phyloP scores from a whole-genome alignment of 2,113 vertebrate species.

The Siniperca chuatsi region DNA sequence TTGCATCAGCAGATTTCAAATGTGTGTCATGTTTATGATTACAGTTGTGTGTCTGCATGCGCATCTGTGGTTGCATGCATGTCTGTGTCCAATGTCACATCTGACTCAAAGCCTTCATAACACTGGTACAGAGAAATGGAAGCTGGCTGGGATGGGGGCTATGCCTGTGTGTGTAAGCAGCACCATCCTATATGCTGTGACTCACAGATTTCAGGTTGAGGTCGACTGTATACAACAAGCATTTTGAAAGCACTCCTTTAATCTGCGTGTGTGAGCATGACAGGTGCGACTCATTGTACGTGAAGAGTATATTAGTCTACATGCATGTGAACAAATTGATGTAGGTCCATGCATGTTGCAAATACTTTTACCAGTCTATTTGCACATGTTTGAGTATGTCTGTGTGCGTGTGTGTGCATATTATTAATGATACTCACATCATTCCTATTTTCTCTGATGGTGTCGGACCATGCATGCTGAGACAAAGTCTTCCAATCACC shows the following conservation, averaged over 20 bases:
- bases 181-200: conserved; percentile 5
- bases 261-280: neutral
- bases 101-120: neutral
- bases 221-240: neutral
- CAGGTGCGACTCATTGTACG: conserved; percentile 23
- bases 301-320: neutral
- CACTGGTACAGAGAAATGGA: conserved; percentile 4
- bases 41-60: neutral
- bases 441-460: conserved; percentile 62
- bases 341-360: conserved; percentile 2
- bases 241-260: neutral
- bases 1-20: conserved; percentile 15
- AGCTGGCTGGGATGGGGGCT: neutral
- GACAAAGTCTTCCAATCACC: conserved; percentile 65
- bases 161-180: neutral
- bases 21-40: neutral
- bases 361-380: neutral
- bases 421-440: conserved; percentile 62
- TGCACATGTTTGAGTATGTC: neutral
- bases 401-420: conserved; percentile 39
- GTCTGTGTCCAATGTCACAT: conserved; percentile 16
- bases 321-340: conserved; percentile 11
- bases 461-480: conserved; percentile 69
- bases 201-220: conserved; percentile 21
- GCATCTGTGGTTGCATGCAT: neutral